Percentiles rank a stretch among this genome's conserved stretches.
Evolutionary conservation across 1,140 invertebrate genomes (phyloP).

Genomic region (Drosophila sturtevanti): DNA sequence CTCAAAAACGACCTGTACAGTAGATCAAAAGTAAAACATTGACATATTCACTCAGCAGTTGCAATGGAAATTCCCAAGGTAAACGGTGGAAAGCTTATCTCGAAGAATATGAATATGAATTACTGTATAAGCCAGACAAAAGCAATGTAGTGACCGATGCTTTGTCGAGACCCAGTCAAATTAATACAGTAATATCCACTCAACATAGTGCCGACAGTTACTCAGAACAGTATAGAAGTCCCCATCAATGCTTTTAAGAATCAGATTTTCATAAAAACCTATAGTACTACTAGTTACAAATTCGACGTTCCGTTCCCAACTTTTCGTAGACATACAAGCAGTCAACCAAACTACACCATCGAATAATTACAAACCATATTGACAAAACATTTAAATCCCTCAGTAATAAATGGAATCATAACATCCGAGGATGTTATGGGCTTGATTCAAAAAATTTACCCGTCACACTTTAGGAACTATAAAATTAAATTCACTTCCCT

Average conservation of each 20-base stretch:
- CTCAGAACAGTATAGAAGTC: conserved; percentile 22
- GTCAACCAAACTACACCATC: not conserved
- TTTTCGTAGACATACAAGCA: not conserved
- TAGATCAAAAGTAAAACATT: conserved; percentile 37
- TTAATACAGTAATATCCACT: not conserved
- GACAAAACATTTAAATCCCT: conserved; percentile 28
- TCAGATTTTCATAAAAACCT: conserved; percentile 29
- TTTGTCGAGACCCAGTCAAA: conserved; percentile 11
- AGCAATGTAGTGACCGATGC: conserved; percentile 47
- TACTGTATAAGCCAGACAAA: conserved; percentile 63
- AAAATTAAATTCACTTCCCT: conserved; percentile 27
- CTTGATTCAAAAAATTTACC: conserved; percentile 32
- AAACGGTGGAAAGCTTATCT: conserved; percentile 72
- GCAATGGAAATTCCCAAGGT: conserved; percentile 75
- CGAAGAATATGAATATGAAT: conserved; percentile 75
- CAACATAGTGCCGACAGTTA: not conserved
- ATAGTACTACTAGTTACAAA: not conserved
- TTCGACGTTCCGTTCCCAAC: conserved; percentile 13
- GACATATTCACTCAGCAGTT: conserved; percentile 71
- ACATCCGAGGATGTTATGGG: conserved; percentile 26
- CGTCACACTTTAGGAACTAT: conserved; percentile 24
- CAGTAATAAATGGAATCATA: conserved; percentile 28
- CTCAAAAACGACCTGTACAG: conserved; percentile 70
- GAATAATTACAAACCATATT: conserved; percentile 1
- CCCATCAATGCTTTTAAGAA: conserved; percentile 46